A percentile compares a stretch with the other conserved stretches of the same genome.
phyloP scores from a whole-genome alignment of 1,140 invertebrate species.

The Drosophila insularis region DNA sequence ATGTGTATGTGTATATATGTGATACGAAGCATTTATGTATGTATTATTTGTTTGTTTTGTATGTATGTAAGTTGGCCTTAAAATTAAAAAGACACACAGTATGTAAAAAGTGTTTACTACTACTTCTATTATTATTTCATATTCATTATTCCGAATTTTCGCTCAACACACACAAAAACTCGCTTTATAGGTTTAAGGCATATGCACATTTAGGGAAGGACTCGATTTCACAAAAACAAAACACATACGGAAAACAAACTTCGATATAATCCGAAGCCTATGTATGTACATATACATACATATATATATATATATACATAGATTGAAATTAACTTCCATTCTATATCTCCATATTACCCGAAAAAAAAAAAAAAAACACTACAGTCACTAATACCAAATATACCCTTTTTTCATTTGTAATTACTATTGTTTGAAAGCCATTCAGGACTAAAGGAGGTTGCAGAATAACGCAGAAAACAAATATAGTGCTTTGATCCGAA shows the following conservation, averaged over 20 bases:
- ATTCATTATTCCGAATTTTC: not conserved
- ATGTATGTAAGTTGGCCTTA: constrained; percentile 48
- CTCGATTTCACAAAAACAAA: constrained; percentile 1
- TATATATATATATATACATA: not conserved
- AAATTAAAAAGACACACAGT: constrained; percentile 73
- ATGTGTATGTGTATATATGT: constrained; percentile 3
- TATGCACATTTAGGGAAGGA: not conserved
- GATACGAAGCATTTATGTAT: not conserved
- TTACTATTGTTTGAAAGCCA: no score
- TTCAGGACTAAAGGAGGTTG: no score
- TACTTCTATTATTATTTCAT: constrained; percentile 44
- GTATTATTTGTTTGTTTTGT: constrained; percentile 35
- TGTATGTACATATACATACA: not conserved
- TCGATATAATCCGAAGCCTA: not conserved
- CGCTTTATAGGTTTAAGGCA: constrained; percentile 6
- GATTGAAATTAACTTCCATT: not conserved
- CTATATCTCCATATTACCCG: not conserved
- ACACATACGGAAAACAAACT: not conserved
- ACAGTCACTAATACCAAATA: not conserved
- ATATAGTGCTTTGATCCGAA: no score
- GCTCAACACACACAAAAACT: not conserved
- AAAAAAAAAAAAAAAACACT: not conserved
- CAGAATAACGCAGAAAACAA: no score
- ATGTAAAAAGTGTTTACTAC: constrained; percentile 54
- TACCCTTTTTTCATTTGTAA: not conserved